Percentiles rank a stretch among this genome's conserved stretches.
Conservation (phyloP, 1,140 invertebrate genomes). For the Antheraea pernyi region DNA sequence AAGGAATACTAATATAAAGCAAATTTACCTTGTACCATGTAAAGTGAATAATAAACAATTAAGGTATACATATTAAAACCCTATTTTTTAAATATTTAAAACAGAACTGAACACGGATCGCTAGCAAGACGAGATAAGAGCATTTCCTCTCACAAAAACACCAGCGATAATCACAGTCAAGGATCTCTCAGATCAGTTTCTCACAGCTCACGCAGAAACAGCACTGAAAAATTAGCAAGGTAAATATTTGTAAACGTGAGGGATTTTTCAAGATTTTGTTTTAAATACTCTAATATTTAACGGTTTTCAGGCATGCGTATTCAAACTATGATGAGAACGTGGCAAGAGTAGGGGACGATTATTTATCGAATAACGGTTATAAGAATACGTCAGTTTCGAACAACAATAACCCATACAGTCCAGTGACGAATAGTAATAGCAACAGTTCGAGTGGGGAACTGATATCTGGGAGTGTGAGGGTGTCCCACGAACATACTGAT, state of each 20-base stretch:
- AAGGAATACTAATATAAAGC: too few species aligned
- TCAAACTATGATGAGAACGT: slow-evolving; percentile 63
- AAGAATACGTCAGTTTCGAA: slow-evolving; percentile 52
- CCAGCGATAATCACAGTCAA: slow-evolving; percentile 66
- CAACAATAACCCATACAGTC: slow-evolving; percentile 64
- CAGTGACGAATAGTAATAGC: slow-evolving; percentile 73
- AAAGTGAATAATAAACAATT: too few species aligned
- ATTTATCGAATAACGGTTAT: slow-evolving; percentile 64
- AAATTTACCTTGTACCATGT: too few species aligned
- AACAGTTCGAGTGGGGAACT: slow-evolving; percentile 77
- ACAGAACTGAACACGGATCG: slow-evolving; percentile 62
- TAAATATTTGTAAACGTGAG: slow-evolving; percentile 28
- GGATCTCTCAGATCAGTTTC: slow-evolving; percentile 73
- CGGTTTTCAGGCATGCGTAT: slow-evolving; percentile 59
- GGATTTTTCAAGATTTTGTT: not conserved
- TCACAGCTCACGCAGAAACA: slow-evolving; percentile 65
- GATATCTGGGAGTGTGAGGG: slow-evolving; percentile 77
- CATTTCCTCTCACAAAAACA: slow-evolving; percentile 61
- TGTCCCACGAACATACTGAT: slow-evolving; percentile 84
- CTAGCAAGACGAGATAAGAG: slow-evolving; percentile 68
- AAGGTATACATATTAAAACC: too few species aligned
- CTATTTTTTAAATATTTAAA: not conserved
- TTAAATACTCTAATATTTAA: not conserved
- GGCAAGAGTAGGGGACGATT: slow-evolving; percentile 51
- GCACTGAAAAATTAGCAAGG: slow-evolving; percentile 67